Conservation (phyloP, 2,113 vertebrate genomes). For the Odontesthes bonariensis region DNA sequence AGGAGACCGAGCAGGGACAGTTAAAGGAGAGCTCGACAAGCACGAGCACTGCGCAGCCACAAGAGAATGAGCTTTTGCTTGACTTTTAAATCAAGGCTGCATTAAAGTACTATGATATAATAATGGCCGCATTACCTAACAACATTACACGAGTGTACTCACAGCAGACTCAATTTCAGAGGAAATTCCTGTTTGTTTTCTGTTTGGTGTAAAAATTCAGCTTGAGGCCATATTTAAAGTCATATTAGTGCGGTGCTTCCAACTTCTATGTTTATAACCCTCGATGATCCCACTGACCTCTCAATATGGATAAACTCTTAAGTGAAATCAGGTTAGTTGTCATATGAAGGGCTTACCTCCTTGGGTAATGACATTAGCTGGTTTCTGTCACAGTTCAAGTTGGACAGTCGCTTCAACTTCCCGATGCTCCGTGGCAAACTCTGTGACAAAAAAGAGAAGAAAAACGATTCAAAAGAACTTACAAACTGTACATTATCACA, state of each 20-base stretch:
- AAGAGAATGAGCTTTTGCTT: slow-evolving; percentile 22
- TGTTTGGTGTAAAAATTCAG: no score
- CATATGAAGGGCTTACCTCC: slow-evolving; percentile 84
- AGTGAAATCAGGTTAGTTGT: background rate
- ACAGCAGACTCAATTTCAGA: background rate
- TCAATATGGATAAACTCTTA: background rate
- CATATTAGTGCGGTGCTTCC: no score
- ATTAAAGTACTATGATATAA: slow-evolving; percentile 1
- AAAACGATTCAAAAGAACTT: background rate
- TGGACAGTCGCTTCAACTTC: slow-evolving; percentile 94
- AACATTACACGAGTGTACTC: background rate
- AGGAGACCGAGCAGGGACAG: slow-evolving; percentile 23
- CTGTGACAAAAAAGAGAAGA: slow-evolving; percentile 59
- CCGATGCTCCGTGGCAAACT: slow-evolving; percentile 94
- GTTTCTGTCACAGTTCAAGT: slow-evolving; percentile 98
- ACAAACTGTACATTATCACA: no score
- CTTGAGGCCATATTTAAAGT: no score
- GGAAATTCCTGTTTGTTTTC: background rate
- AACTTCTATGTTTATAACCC: background rate
- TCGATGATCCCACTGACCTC: background rate
- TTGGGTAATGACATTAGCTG: slow-evolving; percentile 92
- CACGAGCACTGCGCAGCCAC: slow-evolving; percentile 17
- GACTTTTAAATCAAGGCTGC: background rate
- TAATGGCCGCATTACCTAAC: background rate
- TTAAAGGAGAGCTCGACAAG: slow-evolving; percentile 27